phyloP scores from a whole-genome alignment of 2,113 vertebrate genomes.

The Dissostichus mawsoni region DNA sequence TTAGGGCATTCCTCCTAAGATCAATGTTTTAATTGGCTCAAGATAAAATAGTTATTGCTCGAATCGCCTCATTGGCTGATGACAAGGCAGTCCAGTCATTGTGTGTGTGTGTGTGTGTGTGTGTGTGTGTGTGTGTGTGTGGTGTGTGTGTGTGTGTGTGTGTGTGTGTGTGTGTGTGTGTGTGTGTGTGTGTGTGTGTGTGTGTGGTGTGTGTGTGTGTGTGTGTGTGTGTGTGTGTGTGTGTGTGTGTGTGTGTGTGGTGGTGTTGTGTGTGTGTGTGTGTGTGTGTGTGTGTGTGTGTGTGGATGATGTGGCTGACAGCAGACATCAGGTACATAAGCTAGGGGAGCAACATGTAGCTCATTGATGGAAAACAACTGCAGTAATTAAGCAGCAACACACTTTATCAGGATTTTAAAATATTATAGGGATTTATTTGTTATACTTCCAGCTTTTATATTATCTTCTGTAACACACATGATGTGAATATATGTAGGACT shows the following conservation, averaged over 20 bases:
- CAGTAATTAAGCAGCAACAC: background rate
- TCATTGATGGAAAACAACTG: slow-evolving; percentile 5
- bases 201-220: too few species aligned
- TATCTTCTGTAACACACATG: background rate
- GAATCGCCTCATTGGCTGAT: slow-evolving; percentile 26
- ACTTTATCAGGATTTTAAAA: background rate
- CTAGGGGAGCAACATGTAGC: slow-evolving; percentile 46
- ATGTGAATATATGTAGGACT: background rate
- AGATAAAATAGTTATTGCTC: background rate
- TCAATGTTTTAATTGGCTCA: background rate
- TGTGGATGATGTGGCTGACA: slow-evolving; percentile 70
- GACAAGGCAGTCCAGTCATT: slow-evolving; percentile 21
- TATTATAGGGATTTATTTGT: background rate
- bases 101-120: slow-evolving; percentile 5
- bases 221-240: too few species aligned
- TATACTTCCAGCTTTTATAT: background rate
- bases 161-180: too few species aligned
- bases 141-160: too few species aligned
- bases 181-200: too few species aligned
- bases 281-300: too few species aligned
- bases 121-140: background rate
- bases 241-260: too few species aligned
- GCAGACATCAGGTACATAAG: slow-evolving; percentile 57
- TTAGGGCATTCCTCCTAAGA: background rate
- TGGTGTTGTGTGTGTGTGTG: too few species aligned